Evolutionary conservation across 2,888 invertebrate genomes (phyloP), one percentile per base, ranked within the genome.

Genomic region (Malthinus flaveolus): DNA sequence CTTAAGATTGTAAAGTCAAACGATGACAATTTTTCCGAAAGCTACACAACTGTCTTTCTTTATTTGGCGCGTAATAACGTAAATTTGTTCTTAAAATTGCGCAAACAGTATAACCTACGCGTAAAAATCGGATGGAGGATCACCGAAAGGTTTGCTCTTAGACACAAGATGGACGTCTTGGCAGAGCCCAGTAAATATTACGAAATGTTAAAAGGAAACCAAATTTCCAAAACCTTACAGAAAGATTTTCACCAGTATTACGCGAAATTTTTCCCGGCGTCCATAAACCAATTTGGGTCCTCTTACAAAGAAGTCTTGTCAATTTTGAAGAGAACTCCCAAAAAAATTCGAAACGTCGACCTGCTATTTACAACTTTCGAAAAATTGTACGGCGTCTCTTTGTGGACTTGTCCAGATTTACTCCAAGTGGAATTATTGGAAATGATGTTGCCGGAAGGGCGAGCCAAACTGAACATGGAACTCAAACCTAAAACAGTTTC

Each of bases 1-100:
- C 39, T 51, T 6, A 15, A 57, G 5, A 37, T 49, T 7, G 7
- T 52, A 32, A 34, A 48, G 2, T 15, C 10, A 34, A 49, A 33
- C n/a, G 32, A 32, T n/a, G 23, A 1, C 12, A 15, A 36, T 12
- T 32, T 49, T 12, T 8, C 13, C 7, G 32, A 31, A 1, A 34
- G 51, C 13, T 33, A 56, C 9, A 36, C 44, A n/a, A 32, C 13
- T n/a, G 15, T 63, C 13, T 56, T 56, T 47, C 7, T 23, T 4
- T 36, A 51, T 37, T 8, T 59, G 11, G 11, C 46, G 1, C 49
- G 51, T 7, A n/a, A 13, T 7, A 32, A 63, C 36, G 12, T 44
- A 11, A 7, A 11, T 12, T 35, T 64, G 23, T 64, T 61, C 34
- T 37, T 50, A 7, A 52, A 59, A 32, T 49, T 64, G 23, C 31